Percentiles rank a stretch among this genome's conserved stretches.
phyloP scores from a whole-genome alignment of 1,140 invertebrate species.

The Mizuhopecten yessoensis region DNA sequence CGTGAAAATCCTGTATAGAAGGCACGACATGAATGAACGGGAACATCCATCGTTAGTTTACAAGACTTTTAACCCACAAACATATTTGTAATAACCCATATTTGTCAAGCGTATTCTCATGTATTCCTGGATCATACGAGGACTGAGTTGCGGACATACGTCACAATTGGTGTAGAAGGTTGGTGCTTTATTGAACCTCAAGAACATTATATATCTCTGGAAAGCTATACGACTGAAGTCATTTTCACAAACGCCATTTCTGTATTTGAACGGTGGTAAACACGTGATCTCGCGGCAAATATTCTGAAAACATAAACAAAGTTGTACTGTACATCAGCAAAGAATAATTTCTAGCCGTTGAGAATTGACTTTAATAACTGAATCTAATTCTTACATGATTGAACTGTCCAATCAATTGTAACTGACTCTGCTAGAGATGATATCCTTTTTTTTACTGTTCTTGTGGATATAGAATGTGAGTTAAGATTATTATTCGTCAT shows the following conservation, averaged over 20 bases:
- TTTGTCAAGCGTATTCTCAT: not conserved
- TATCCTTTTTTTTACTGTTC: too few species aligned
- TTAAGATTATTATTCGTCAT: too few species aligned
- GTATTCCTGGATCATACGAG: not conserved
- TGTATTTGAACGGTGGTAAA: not conserved
- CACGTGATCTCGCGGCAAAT: slow-evolving; percentile 1
- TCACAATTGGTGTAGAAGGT: not conserved
- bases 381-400: too few species aligned
- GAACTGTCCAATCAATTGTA: too few species aligned
- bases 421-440: too few species aligned
- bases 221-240: not conserved
- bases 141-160: not conserved
- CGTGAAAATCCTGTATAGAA: not conserved
- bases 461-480: too few species aligned
- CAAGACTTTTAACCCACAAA: not conserved
- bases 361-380: too few species aligned
- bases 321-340: too few species aligned
- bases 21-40: not conserved
- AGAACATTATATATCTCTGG: not conserved
- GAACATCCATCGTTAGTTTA: not conserved
- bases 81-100: not conserved
- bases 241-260: not conserved
- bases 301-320: too few species aligned
- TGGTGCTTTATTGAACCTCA: not conserved
- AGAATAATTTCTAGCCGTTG: too few species aligned